Base-by-base conservation (phyloP, 2,797 vertebrate species). In the Pipistrellus pipistrellus region DNA sequence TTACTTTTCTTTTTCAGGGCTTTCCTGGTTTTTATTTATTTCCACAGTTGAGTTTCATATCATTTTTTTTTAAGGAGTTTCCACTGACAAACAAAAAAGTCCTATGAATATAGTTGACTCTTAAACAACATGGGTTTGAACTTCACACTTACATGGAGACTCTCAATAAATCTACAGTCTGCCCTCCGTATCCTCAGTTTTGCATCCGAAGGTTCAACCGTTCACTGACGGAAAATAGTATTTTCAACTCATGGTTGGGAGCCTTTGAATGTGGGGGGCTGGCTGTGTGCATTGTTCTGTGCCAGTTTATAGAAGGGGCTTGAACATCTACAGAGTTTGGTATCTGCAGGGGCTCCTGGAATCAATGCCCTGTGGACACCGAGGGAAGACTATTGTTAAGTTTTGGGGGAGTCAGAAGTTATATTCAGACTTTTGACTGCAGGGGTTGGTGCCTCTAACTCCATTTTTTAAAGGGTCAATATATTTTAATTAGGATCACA, bases 21-120 rank as follows among this genome's bases (percentile, higher is more conserved):
- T 91, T 76, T 88, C 25, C 71, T 32, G 75, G 62, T 25, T 86
- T 38, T 75, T 75, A 66, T 66, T 82, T 73, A 51, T 32, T 91
- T 86, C 38, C n/a, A 4, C 66, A n/a, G 89, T 92, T 87, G 55
- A 92, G 53, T 86, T 86, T 94, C 32, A 23, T 87, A 25, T 88
- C 44, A 30, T 82, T 68, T 83, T 32, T 38, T 71, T 75, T 81
- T 86, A 81, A 55, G 53, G 53, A 55, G 2, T 55, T 55, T 55
- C 53, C 53, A 10, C 53, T 55, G 48, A 38, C 32, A 68, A 75
- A 84, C 35, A 83, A 88, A 76, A 87, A 82, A 76, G 10, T 64
- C 11, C 11, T 35, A 18, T 6, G 10, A 44, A 46, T 72, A 51
- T 6, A 18, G 44, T 35, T 68, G 44, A 66, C 59, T 64, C 41